phyloP scores from a whole-genome alignment of 2,113 vertebrate species.

The Trogon surrucura region DNA sequence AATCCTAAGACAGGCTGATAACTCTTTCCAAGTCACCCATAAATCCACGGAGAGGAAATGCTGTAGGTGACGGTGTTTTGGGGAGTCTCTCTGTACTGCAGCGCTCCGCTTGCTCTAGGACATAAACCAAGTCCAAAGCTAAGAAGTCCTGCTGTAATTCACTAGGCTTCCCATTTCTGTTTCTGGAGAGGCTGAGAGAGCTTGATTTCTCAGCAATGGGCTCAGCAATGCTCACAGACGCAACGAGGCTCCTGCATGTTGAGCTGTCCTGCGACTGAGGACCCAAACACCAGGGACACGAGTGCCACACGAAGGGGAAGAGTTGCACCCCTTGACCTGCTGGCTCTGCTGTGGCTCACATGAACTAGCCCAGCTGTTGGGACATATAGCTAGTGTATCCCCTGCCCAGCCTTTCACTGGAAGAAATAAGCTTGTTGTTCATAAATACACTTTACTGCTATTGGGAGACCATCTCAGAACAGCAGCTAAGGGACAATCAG shows the following conservation, averaged over 20 bases:
- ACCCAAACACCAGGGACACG: not conserved
- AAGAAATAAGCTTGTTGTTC: not conserved
- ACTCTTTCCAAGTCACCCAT: constrained; percentile 11
- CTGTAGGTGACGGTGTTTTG: not conserved
- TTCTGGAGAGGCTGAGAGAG: not conserved
- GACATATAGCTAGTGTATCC: rapidly evolving
- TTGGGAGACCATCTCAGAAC: not conserved
- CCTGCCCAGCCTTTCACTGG: not conserved
- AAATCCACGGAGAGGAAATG: not conserved
- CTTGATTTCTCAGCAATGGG: not conserved
- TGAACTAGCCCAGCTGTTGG: not conserved
- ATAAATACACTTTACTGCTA: not conserved
- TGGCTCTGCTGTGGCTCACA: not conserved
- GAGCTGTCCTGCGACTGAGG: not conserved
- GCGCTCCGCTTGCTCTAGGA: not conserved
- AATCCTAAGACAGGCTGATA: not conserved
- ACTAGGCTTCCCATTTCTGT: not conserved
- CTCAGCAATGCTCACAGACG: not conserved
- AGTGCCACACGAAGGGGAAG: not conserved
- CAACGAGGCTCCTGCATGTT: rapidly evolving
- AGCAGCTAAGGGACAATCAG: not conserved
- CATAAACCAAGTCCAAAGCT: not conserved
- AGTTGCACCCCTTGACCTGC: not conserved
- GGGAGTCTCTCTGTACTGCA: not conserved
- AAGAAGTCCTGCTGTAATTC: not conserved